Conservation (phyloP, 2,797 vertebrate genomes). For the Notolepis coatsorum region DNA sequence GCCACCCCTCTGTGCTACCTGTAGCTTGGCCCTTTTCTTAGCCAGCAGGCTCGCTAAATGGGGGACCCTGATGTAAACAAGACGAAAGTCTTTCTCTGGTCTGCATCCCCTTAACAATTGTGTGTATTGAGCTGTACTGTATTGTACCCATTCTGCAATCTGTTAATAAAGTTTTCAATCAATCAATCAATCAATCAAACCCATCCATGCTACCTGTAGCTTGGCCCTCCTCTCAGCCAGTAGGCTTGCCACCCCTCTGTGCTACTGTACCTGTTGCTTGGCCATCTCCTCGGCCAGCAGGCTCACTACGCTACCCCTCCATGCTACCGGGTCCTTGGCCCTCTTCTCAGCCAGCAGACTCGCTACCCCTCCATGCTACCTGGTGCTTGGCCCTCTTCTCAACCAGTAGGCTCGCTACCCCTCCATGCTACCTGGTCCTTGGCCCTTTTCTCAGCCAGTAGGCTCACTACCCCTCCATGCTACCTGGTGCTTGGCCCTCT, state of each 20-base stretch:
- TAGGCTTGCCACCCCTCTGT: too few relatives aligned
- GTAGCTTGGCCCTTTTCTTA: neutral
- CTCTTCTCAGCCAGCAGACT: slow-evolving; percentile 83
- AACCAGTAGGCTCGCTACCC: slow-evolving; percentile 38
- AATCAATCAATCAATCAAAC: neutral
- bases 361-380: slow-evolving; percentile 22
- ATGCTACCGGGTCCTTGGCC: too few relatives aligned
- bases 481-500: slow-evolving; percentile 87
- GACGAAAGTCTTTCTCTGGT: too few relatives aligned
- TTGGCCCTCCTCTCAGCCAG: neutral
- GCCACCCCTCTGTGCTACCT: too few relatives aligned
- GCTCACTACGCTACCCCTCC: slow-evolving; percentile 84
- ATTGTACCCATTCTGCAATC: too few relatives aligned
- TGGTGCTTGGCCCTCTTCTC: neutral
- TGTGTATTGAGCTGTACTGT: too few relatives aligned
- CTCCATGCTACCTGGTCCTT: neutral
- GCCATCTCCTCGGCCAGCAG: slow-evolving; percentile 85
- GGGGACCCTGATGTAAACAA: too few relatives aligned
- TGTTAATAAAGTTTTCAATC: too few relatives aligned
- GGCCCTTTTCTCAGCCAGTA: neutral
- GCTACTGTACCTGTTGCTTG: slow-evolving; percentile 86
- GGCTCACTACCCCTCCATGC: neutral
- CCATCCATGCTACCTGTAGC: neutral
- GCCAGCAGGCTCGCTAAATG: too few relatives aligned
- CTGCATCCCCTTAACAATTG: too few relatives aligned